Base-by-base conservation (phyloP, 2,113 vertebrate species). In the Entomyzon cyanotis region DNA sequence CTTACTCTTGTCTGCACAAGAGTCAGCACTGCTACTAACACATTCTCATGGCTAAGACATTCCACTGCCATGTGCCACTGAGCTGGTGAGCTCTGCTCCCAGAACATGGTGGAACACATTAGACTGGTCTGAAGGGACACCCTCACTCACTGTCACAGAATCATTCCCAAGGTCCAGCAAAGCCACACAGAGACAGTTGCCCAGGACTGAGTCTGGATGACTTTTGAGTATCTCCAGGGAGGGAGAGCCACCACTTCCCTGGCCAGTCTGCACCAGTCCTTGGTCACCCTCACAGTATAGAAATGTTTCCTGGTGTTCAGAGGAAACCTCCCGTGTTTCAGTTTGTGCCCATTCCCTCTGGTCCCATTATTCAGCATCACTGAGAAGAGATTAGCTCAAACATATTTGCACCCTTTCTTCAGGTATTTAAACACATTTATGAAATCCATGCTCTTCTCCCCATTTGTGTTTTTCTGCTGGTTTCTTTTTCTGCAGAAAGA, bases 401-500 rank as follows among this genome's bases (percentile, higher is more conserved):
- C 1, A 25, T 69, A 41, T 15, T 74, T 89, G 2, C 25, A 52
- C 2, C 4, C 7, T 64, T 28, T 24, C 2, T 65, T 77, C 25
- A 71, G 9, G 5, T 64, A 35, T 68, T 90, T 49, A 10, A 24
- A 44, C 7, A 41, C 3, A 5, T 30, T 39, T 28, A 33, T n/a
- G 21, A 71, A 15, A 60, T 24, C 13, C 9, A 74, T 0, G 0
- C 2, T 64, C 30, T 76, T 41, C 6, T 42, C 15, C 4, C 7
- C 9, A 30, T 70, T 53, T 62, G 5, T 53, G 15, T 14, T 80
- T 84, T 91, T 52, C 24, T 68, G 20, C 35, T 42, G 9, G 1
- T 52, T 71, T n/a, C 30, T 52, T 64, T 49, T 47, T 14, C 50
- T 15, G 8, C 20, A 63, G 39, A 79, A 95, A 58, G 13, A 41